Base-by-base conservation (phyloP, 2,888 invertebrate species). In the Zygothrica quintamaculata region DNA sequence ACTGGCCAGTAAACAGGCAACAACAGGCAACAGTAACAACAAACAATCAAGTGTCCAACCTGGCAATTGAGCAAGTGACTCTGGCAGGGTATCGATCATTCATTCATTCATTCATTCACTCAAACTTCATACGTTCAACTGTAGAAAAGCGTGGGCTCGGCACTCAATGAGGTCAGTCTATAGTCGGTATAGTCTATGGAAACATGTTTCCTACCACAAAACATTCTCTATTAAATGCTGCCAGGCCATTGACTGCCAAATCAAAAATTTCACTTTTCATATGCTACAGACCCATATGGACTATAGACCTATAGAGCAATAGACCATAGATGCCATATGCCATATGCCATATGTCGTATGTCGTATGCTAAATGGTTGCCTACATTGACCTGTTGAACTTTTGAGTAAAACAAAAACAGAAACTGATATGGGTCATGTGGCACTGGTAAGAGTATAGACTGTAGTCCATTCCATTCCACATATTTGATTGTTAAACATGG, bases 401-500 rank as follows among this genome's bases (percentile, higher is more conserved):
- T 65, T 60, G 46, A 22, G 31, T 25, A 31, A 36, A 12, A 55
- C 53, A 52, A 51, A 48, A 57, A 47, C 34, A 67, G 68, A 51
- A 55, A 44, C 48, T 65, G 64, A 80, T 79, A 84, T 80, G 62
- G 80, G 80, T 80, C 80, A 79, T 33, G n/a, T n/a, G 65, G 59
- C 18, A 29, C 77, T 74, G 79, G 75, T 77, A 79, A 59, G 65
- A 44, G 18, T 22, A 22, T 5, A 22, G n/a, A n/a, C n/a, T n/a
- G n/a, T 22, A 2, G 18, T 22, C n/a, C 47, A 44, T 36, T 22
- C 36, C 74, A 52, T 75, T 72, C 65, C 86, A 2, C 85, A 81
- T 84, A 84, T 84, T 81, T 84, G 81, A 87, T 87, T 84, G 87
- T 67, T 34, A 53, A 65, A 84, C 80, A 84, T 66, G 64, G 70